Conservation (phyloP, 2,113 vertebrate genomes). For the Serinus canaria region DNA sequence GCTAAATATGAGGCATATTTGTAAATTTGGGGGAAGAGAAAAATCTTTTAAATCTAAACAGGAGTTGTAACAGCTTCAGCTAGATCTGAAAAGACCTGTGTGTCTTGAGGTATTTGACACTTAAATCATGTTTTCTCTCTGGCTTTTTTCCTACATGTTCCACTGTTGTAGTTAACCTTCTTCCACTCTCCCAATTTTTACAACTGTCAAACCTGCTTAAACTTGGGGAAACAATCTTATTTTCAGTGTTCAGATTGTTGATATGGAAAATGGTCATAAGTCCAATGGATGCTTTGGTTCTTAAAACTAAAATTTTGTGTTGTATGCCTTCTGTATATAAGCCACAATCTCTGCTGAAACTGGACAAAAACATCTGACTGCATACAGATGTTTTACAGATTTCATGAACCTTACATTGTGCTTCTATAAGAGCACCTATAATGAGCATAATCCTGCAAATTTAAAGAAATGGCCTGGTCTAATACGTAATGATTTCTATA, state of each 20-base stretch:
- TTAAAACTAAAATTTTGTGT: not conserved
- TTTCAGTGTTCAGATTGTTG: not conserved
- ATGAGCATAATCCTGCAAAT: not conserved
- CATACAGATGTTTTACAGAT: fast-evolving
- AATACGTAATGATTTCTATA: not conserved
- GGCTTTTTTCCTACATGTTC: not conserved
- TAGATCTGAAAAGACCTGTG: not conserved
- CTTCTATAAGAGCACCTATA: not conserved
- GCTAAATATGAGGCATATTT: not conserved
- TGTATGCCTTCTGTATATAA: not conserved
- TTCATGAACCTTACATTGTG: not conserved
- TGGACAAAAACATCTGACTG: not conserved
- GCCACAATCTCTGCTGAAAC: not conserved
- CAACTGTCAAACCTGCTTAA: not conserved
- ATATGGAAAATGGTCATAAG: not conserved
- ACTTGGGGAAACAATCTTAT: not conserved
- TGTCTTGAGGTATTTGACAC: not conserved
- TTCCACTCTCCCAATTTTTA: not conserved
- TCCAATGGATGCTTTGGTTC: fast-evolving
- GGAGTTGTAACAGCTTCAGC: not conserved
- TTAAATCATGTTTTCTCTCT: not conserved
- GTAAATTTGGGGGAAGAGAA: not conserved
- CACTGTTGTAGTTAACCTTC: not conserved
- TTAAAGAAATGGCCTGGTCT: not conserved
- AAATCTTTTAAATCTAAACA: not conserved